Base-by-base conservation (phyloP, 2,113 vertebrate genomes). In the Tragelaphus buxtoni region DNA sequence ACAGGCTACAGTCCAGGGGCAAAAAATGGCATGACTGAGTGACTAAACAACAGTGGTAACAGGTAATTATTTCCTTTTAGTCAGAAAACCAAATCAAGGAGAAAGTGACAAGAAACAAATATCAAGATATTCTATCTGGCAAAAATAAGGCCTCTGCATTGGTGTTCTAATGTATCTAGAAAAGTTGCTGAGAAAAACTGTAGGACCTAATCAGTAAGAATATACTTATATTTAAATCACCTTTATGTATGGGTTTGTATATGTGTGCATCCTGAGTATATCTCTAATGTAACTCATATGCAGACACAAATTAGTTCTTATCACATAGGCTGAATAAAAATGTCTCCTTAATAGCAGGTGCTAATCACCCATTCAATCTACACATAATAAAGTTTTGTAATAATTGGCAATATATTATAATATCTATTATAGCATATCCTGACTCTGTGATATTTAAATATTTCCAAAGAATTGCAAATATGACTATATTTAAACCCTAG, bases 391-490 rank as follows among this genome's bases (percentile, higher is more conserved):
- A 88, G 9, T 53, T 77, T 53, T 95, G 1, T 55, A 83, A 84
- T 14, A 81, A 12, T 47, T 83, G 58, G 74, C 32, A 84, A 76
- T 74, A 45, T 16, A 76, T 94, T 89, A 60, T 11, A 89, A 65
- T 13, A 86, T 83, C 61, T 56, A 18, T 82, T 55, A 24, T 20
- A 96, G 45, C 13, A 56, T 17, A 86, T 32, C 5, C 60, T 61
- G 35, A 86, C 77, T 81, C 63, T 80, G 22, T 39, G 49, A 80
- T 81, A 77, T 87, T 83, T 86, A 58, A 92, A 74, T 24, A 28
- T 90, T 93, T 95, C 90, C 84, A 92, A 90, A 89, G 84, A 93
- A 90, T 51, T 93, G 11, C n/a, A 90, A 97, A 96, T 84, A 76
- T 28, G 74, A 9, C 65, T 86, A 49, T 95, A 49, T 95, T 96